Base-by-base conservation (phyloP, 2,888 invertebrate species). In the Cerastis leucographa region DNA sequence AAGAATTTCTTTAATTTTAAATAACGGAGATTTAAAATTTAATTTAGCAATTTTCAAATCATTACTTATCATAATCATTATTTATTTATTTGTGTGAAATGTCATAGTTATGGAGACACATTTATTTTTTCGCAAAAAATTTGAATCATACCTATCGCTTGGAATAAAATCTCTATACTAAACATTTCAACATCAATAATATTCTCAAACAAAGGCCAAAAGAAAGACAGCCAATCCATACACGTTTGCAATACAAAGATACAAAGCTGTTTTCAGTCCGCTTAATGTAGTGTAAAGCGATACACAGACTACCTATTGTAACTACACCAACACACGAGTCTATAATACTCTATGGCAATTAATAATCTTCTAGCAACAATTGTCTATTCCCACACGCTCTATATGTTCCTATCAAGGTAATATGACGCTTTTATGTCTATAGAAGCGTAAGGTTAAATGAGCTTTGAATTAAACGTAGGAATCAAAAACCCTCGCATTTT, bases 261-360 rank as follows among this genome's bases (percentile, higher is more conserved):
- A 35, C 17, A 59, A 66, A 76, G 35, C 61, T 40, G 76, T 81
- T 84, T 84, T 82, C 85, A 66, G 46, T 42, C 46, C 40, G 71
- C 61, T 62, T 87, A 87, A 85, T 85, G 83, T 87, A 78, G 68
- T 79, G 88, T 80, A 84, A 84, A 87, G 59, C 42, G 83, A 81
- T 80, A 85, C 46, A 73, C 56, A 82, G 49, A 68, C 44, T 56
- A 42, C 14, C 46, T 42, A 79, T 84, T 84, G 68, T 84, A 40
- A 49, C 40, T 65, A 80, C 68, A 54, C 54, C 51, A 64, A 84
- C 76, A 64, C 29, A 42, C n/a, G n/a, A 14, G 64, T 64, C 42
- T 64, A 64, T 64, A 73, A n/a, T 82, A 80, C 54, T 76, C 81
- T 73, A 49, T 71, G 74, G 71, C 66, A 83, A 87, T 85, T 85